These are phyloP conservation scores for Xylota segnis DNA, from an alignment of 2,888 invertebrate genomes.

Conservation along the genomic window DNA sequence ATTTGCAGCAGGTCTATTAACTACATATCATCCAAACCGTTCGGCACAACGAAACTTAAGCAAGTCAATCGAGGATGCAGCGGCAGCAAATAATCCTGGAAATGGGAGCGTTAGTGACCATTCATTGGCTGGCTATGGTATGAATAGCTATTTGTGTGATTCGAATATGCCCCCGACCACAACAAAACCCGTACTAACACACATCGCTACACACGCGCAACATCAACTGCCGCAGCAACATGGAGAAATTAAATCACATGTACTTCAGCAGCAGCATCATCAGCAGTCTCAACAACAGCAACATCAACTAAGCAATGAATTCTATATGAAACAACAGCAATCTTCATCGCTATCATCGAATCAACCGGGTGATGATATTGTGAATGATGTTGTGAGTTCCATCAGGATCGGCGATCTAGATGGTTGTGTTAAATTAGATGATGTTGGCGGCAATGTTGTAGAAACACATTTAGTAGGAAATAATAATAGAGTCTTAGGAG, in stretches of 20 bases:
- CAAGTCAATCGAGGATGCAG: slow-evolving; percentile 84
- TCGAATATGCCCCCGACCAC: slow-evolving; percentile 80
- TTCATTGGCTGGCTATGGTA: slow-evolving; percentile 46
- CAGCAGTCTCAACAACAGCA: slow-evolving; percentile 74
- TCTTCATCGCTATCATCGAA: slow-evolving; percentile 24
- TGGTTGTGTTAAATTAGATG: slow-evolving; percentile 23
- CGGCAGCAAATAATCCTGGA: slow-evolving; percentile 67
- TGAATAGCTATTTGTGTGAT: slow-evolving; percentile 71
- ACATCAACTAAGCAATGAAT: slow-evolving; percentile 67
- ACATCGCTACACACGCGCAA: slow-evolving; percentile 78
- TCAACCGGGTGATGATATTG: slow-evolving; percentile 42
- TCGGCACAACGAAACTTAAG: slow-evolving; percentile 84
- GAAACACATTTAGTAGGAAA: slow-evolving; percentile 59
- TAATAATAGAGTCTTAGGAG: slow-evolving; percentile 33
- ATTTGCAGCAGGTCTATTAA: slow-evolving; percentile 72
- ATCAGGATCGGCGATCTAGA: slow-evolving; percentile 36
- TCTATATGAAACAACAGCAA: slow-evolving; percentile 64
- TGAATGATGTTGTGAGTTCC: slow-evolving; percentile 46
- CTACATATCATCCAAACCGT: slow-evolving; percentile 82
- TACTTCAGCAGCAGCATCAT: slow-evolving; percentile 44
- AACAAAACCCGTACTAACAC: slow-evolving; percentile 81
- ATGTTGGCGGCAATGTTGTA: slow-evolving; percentile 48
- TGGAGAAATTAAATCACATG: slow-evolving; percentile 74
- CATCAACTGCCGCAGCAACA: slow-evolving; percentile 64
- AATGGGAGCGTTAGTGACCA: slow-evolving; percentile 48